These are phyloP conservation scores for Ferrisia virgata DNA, from an alignment of 2,888 invertebrate species.

Conservation along the genomic window DNA sequence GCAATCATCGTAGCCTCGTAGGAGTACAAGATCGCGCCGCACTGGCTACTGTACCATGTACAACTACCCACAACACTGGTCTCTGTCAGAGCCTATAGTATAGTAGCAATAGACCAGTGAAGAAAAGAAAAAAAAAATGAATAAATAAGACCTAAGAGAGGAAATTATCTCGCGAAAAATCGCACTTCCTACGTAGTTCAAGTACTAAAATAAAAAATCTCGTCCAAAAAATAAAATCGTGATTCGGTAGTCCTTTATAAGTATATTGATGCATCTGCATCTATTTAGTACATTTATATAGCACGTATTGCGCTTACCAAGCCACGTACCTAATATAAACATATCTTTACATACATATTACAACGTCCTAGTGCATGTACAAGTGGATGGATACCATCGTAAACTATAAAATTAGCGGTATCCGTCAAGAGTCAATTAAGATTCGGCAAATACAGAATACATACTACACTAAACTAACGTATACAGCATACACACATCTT, in stretches of 20 bases:
- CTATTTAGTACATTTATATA: too few species aligned
- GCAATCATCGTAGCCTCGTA: not conserved
- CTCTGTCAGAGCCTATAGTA: not conserved
- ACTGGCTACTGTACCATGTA: not conserved
- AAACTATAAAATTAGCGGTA: conserved; percentile 6
- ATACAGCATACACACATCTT: not conserved
- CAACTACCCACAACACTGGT: not conserved
- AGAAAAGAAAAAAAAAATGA: too few species aligned
- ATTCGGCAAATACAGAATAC: not conserved
- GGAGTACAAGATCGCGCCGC: not conserved
- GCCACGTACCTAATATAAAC: not conserved
- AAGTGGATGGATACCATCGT: not conserved
- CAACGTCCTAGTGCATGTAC: too few species aligned
- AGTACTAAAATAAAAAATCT: not conserved
- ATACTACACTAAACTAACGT: not conserved
- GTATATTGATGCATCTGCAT: not conserved
- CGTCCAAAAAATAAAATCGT: not conserved
- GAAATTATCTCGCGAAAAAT: not conserved
- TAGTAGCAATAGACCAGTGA: too few species aligned
- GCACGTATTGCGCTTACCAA: too few species aligned
- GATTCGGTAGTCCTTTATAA: not conserved
- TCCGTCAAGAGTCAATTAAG: not conserved
- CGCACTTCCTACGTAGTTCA: not conserved
- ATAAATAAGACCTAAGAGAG: not conserved
- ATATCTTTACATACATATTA: not conserved